Conservation (phyloP, 2,888 invertebrate species). For the Tridacna gigas region DNA sequence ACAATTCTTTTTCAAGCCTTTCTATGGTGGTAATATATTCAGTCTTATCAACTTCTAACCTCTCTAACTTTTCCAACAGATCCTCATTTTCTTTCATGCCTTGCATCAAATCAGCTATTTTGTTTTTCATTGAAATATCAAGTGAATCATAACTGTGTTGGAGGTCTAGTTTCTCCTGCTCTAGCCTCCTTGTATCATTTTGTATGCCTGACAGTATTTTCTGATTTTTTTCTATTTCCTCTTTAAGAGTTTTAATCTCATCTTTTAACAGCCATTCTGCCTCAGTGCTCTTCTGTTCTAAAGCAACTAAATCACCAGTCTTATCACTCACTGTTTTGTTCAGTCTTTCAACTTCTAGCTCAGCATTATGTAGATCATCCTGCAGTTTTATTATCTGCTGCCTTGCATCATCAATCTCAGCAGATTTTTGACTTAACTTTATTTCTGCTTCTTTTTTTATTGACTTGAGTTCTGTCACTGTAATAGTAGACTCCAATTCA, state of each 20-base stretch:
- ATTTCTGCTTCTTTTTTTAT: slow-evolving; percentile 38
- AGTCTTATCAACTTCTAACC: slow-evolving; percentile 45
- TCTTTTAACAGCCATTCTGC: slow-evolving; percentile 17
- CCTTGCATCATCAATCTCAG: background rate
- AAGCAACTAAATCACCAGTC: background rate
- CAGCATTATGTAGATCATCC: background rate
- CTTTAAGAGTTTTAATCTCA: slow-evolving; percentile 25
- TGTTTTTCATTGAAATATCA: slow-evolving; percentile 24
- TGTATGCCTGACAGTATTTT: slow-evolving; percentile 31
- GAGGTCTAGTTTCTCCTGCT: slow-evolving; percentile 5
- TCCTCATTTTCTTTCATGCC: slow-evolving; percentile 16
- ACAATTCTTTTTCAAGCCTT: slow-evolving; percentile 36
- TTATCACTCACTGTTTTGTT: background rate
- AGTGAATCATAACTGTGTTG: slow-evolving; percentile 26
- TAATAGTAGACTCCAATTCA: slow-evolving; percentile 28
- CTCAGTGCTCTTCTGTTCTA: slow-evolving; percentile 22
- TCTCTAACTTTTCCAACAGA: slow-evolving; percentile 20
- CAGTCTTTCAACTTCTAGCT: background rate
- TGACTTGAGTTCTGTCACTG: slow-evolving; percentile 16
- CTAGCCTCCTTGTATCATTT: slow-evolving; percentile 8
- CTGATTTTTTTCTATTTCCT: slow-evolving; percentile 25
- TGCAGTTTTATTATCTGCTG: background rate
- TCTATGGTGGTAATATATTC: slow-evolving; percentile 37
- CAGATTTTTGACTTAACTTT: background rate
- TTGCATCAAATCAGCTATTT: slow-evolving; percentile 15